These are phyloP conservation scores for Bombus waltoni DNA, from an alignment of 1,140 invertebrate species.

Conservation along the genomic window DNA sequence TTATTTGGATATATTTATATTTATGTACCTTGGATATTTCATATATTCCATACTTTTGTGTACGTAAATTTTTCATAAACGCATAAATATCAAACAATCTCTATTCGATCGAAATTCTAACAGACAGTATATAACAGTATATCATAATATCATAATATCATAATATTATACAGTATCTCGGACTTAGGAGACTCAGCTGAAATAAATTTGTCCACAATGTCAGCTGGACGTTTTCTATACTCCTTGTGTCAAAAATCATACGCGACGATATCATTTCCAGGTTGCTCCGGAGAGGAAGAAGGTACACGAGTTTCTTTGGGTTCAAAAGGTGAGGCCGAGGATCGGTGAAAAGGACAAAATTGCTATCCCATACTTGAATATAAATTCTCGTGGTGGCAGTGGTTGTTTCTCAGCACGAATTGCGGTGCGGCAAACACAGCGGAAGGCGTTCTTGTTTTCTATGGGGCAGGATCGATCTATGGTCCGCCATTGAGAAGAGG, in stretches of 20 bases:
- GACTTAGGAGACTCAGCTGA: fast-evolving
- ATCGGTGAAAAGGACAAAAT: slow-evolving; percentile 9
- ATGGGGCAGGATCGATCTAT: slow-evolving; percentile 71
- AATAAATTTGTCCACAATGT: background rate
- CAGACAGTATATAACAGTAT: no score
- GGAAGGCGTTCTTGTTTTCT: slow-evolving; percentile 69
- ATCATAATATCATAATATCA: no score
- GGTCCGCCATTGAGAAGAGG: slow-evolving; percentile 67
- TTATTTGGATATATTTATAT: no score
- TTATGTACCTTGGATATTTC: no score
- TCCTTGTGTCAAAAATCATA: background rate
- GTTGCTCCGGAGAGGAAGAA: no score
- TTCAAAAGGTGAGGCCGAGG: background rate
- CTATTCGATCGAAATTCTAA: background rate
- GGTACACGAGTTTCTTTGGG: background rate
- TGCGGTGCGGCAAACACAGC: slow-evolving; percentile 55
- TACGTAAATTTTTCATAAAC: no score
- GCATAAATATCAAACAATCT: no score
- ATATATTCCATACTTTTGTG: no score
- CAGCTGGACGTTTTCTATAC: background rate
- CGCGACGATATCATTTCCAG: slow-evolving; percentile 34
- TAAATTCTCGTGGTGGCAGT: slow-evolving; percentile 56
- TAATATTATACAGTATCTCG: no score
- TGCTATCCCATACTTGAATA: slow-evolving; percentile 33
- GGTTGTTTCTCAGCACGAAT: slow-evolving; percentile 64